These are phyloP conservation scores for Burhinus oedicnemus DNA, from an alignment of 2,113 vertebrate genomes.

Conservation along the genomic window DNA sequence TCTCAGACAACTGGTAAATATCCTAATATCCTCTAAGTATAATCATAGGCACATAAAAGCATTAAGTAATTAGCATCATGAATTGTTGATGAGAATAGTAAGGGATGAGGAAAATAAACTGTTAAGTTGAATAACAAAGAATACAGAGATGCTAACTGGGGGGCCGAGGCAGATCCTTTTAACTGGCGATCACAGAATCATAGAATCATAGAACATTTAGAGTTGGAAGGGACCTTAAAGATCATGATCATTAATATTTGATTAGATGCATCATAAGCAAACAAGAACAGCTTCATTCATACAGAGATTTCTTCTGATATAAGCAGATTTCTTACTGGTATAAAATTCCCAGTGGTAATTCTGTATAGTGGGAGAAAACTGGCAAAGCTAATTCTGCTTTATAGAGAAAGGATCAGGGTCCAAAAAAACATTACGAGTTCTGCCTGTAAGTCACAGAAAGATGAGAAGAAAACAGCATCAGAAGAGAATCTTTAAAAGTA, in stretches of 20 bases:
- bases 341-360: not conserved
- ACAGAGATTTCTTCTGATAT: not conserved
- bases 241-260: not conserved
- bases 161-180: fast-evolving
- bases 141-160: not conserved
- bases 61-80: not conserved
- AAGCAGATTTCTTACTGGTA: not conserved
- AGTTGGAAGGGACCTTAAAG: no score
- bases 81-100: not conserved
- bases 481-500: not conserved
- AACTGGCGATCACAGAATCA: not conserved
- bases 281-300: not conserved
- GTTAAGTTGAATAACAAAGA: not conserved
- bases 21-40: not conserved
- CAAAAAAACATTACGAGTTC: not conserved
- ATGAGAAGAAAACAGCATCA: not conserved
- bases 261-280: not conserved
- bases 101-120: not conserved
- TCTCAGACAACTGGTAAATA: not conserved
- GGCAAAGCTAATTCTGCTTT: not conserved
- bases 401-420: not conserved
- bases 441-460: not conserved
- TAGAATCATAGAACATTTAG: no score
- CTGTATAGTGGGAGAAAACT: not conserved
- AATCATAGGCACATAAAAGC: not conserved